phyloP scores from a whole-genome alignment of 2,888 invertebrate species.

The Agonopterix arenella region DNA sequence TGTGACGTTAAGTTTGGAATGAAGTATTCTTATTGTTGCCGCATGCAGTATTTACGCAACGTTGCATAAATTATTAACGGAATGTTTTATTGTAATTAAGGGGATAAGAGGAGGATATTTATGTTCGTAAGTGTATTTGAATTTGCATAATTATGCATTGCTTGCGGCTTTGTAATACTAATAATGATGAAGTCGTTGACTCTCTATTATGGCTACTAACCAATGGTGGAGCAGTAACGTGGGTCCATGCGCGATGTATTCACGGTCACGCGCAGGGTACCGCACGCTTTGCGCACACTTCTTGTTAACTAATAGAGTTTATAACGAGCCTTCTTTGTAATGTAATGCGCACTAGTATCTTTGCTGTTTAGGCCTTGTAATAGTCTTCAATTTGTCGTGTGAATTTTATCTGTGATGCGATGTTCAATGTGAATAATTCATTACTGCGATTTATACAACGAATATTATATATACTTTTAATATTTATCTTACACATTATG shows the following conservation, averaged over 20 bases:
- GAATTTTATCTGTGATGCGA: no score
- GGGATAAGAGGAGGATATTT: constrained; percentile 15
- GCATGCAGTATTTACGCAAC: constrained; percentile 54
- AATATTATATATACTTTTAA: no score
- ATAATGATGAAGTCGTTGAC: constrained; percentile 12
- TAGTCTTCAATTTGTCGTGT: no score
- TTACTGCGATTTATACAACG: no score
- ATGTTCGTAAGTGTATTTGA: constrained; percentile 2
- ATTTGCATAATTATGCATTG: constrained; percentile 6
- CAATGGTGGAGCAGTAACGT: constrained; percentile 1
- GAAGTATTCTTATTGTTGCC: constrained; percentile 64
- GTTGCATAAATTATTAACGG: constrained; percentile 61
- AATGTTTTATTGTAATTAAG: constrained; percentile 57
- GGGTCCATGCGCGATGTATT: constrained; percentile 21
- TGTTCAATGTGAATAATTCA: no score
- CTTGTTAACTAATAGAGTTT: constrained; percentile 28
- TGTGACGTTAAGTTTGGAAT: constrained; percentile 72
- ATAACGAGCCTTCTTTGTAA: constrained; percentile 9
- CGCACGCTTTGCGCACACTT: constrained; percentile 35
- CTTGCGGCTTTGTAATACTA: background rate
- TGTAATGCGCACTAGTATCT: background rate
- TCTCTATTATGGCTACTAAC: constrained; percentile 5
- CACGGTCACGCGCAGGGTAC: constrained; percentile 32
- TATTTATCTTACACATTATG: no score
- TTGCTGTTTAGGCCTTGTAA: background rate